Base-by-base conservation (phyloP, 2,797 vertebrate genomes). In the Danio albolineatus region DNA sequence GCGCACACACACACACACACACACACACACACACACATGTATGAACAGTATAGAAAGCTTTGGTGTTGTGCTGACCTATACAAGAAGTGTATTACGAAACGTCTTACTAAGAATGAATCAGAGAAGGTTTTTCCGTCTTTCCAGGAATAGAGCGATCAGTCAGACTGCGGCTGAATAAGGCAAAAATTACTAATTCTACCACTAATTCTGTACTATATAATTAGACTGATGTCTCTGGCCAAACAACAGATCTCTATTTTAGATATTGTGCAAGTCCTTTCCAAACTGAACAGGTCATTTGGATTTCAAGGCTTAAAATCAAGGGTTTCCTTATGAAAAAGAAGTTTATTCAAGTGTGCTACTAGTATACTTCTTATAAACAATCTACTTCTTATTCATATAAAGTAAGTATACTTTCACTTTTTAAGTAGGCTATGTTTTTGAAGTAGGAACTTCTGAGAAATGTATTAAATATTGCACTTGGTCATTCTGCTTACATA, bases 141-240 rank as follows among this genome's bases (percentile, higher is more conserved):
- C 21, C 43, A 60, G 54, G 56, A 17, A 73, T 73, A n/a, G 59
- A n/a, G 19, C 5, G 13, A 46, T 13, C 53, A 44, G 38, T 46
- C 17, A 14, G 36, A 54, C 36, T 19, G 38, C 7, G 38, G 49
- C 49, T 41, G 69, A 72, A n/a, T 17, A 21, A 56, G 39, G 17
- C 53, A 57, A 57, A 67, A n/a, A 72, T 56, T 8, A 60, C 8
- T 36, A 48, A 73, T 46, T 19, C 13, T 10, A 53, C 43, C 14
- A 7, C 59, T 28, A 28, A 28, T 28, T 46, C 21, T 44, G 41
- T 44, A 43, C n/a, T 10, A 51, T 44, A 43, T 72, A 57, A 44
- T 38, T 51, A 44, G 38, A 17, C 53, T 39, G 49, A 69, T 69
- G 46, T 38, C 28, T 38, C 36, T 54, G 69, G 49, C 69, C 56